Percentiles rank a stretch among this genome's conserved stretches.
Evolutionary conservation across 2,888 invertebrate genomes (phyloP).

Genomic region (Eupithecia pulchellata): DNA sequence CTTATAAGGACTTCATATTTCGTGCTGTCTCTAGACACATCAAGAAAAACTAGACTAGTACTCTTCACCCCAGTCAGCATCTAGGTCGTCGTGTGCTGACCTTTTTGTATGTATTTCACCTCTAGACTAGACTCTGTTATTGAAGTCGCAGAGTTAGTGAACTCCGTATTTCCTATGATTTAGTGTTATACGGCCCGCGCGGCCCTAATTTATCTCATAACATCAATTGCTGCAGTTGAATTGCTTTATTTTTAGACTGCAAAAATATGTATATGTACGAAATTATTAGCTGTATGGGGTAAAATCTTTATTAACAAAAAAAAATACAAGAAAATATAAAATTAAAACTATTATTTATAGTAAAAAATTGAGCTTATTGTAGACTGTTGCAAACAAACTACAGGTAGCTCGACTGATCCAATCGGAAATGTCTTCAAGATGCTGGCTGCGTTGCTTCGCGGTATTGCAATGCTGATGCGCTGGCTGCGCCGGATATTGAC

Average conservation of each 20-base stretch:
- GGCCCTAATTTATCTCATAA: constrained; percentile 36
- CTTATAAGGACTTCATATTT: too few relatives aligned
- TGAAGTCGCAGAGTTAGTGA: constrained; percentile 52
- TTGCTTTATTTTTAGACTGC: constrained; percentile 20
- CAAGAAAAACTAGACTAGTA: constrained; percentile 4
- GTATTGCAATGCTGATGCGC: too few relatives aligned
- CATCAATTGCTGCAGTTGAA: constrained; percentile 20
- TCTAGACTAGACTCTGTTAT: constrained; percentile 63
- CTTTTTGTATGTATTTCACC: constrained; percentile 65
- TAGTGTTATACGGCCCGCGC: constrained; percentile 43
- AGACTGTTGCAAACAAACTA: too few relatives aligned
- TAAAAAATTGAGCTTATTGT: too few relatives aligned
- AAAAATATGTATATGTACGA: neutral
- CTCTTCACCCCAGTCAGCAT: constrained; percentile 56
- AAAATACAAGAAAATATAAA: too few relatives aligned
- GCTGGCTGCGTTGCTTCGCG: too few relatives aligned
- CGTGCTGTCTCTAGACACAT: constrained; percentile 19
- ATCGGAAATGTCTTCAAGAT: too few relatives aligned
- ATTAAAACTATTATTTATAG: too few relatives aligned
- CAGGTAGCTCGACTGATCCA: too few relatives aligned
- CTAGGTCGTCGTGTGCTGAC: constrained; percentile 71
- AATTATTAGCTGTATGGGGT: too few relatives aligned
- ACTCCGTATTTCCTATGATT: constrained; percentile 53
- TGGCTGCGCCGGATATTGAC: too few relatives aligned
- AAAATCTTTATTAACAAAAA: too few relatives aligned